Conservation (phyloP, 2,113 vertebrate genomes). For the Oreotrochilus melanogaster region DNA sequence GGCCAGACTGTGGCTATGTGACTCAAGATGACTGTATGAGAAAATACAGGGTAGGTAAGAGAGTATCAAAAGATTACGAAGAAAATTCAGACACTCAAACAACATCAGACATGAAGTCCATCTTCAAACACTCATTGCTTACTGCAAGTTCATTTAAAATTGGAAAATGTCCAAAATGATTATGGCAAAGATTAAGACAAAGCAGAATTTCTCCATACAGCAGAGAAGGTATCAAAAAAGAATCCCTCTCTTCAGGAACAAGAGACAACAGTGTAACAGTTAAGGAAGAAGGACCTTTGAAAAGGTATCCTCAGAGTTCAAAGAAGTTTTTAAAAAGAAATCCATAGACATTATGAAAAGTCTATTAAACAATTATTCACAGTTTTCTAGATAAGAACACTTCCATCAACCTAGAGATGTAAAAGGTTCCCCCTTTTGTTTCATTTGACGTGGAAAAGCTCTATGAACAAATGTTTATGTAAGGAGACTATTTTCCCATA, state of each 20-base stretch:
- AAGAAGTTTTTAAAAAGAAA: neutral
- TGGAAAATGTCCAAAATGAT: neutral
- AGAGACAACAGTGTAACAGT: neutral
- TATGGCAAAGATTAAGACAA: neutral
- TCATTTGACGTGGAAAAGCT: neutral
- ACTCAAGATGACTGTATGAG: conserved; percentile 61
- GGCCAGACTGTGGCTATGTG: conserved; percentile 59
- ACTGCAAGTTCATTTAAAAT: neutral
- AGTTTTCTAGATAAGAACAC: neutral
- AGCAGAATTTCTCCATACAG: neutral
- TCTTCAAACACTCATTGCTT: conserved; percentile 23
- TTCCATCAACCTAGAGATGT: neutral
- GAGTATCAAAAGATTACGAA: conserved; percentile 12
- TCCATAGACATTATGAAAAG: neutral
- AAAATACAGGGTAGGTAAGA: conserved; percentile 27
- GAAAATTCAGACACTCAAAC: conserved; percentile 34
- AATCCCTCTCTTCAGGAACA: neutral
- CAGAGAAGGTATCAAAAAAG: neutral
- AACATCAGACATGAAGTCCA: neutral
- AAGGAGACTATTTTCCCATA: neutral
- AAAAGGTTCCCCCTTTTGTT: neutral
- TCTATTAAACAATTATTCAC: neutral
- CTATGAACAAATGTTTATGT: neutral
- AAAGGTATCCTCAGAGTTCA: neutral
- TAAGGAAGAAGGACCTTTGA: neutral